Conservation (phyloP, 1,140 invertebrate genomes). For the Mactra quadrangularis region DNA sequence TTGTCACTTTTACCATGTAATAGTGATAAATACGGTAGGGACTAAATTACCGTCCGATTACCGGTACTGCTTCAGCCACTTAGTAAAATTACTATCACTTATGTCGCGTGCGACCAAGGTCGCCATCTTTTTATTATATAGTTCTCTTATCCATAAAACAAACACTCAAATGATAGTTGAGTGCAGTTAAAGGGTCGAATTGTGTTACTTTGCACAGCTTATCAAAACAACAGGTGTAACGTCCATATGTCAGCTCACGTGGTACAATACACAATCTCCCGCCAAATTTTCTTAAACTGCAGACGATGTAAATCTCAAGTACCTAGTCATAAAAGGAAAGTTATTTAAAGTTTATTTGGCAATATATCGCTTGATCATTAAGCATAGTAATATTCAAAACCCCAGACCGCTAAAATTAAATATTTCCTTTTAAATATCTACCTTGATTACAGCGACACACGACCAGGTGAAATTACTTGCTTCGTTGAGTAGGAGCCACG, state of each 20-base stretch:
- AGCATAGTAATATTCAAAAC: neutral
- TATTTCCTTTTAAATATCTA: slow-evolving; percentile 32
- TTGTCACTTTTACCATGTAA: no score
- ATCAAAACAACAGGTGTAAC: slow-evolving; percentile 60
- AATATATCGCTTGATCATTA: slow-evolving; percentile 15
- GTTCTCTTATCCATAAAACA: neutral
- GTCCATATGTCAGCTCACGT: slow-evolving; percentile 57
- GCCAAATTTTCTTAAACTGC: slow-evolving; percentile 45
- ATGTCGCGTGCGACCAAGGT: neutral
- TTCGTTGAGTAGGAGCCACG: slow-evolving; percentile 60
- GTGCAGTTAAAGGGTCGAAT: slow-evolving; percentile 19
- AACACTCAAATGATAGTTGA: slow-evolving; percentile 35
- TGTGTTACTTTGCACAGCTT: slow-evolving; percentile 14
- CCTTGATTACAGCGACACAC: slow-evolving; percentile 50
- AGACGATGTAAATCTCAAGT: slow-evolving; percentile 23
- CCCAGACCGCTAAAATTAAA: neutral
- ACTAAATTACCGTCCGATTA: no score
- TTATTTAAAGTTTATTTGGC: slow-evolving; percentile 14
- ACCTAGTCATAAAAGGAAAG: slow-evolving; percentile 5
- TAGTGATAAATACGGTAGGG: no score
- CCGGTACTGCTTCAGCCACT: neutral
- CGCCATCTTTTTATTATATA: neutral
- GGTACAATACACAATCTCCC: slow-evolving; percentile 58
- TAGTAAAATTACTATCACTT: slow-evolving; percentile 12
- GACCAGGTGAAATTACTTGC: slow-evolving; percentile 56